Percentiles rank a stretch among this genome's conserved stretches.
Conservation (phyloP, 2,113 vertebrate genomes). For the Setophaga kirtlandii region DNA sequence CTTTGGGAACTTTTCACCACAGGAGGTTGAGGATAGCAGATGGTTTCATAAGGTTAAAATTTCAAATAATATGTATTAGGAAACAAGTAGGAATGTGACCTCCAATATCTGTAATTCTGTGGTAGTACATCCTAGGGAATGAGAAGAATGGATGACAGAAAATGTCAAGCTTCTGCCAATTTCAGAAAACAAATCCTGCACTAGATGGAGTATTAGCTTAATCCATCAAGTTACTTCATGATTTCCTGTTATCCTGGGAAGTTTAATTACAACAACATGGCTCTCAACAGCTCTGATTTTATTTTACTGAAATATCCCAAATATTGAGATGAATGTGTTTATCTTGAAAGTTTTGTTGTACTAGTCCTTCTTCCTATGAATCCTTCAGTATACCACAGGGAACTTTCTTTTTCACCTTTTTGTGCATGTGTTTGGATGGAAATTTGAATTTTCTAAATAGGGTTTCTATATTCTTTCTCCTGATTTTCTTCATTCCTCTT, state of each 20-base stretch:
- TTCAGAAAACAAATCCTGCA: neutral
- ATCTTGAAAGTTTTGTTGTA: neutral
- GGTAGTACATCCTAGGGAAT: neutral
- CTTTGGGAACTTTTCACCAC: neutral
- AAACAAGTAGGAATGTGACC: neutral
- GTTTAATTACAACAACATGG: neutral
- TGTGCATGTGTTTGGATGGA: neutral
- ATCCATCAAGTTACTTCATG: neutral
- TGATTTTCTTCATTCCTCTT: neutral
- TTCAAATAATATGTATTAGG: neutral
- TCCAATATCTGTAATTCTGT: neutral
- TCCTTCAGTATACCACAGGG: neutral
- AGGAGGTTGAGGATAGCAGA: neutral
- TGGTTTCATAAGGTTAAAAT: neutral
- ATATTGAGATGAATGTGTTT: neutral
- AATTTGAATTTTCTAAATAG: neutral
- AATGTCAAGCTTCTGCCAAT: neutral
- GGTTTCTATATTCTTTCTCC: neutral
- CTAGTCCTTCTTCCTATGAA: neutral
- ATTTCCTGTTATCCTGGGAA: neutral
- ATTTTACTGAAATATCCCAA: neutral
- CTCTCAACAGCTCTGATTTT: neutral
- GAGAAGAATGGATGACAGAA: neutral
- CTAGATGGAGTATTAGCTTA: neutral
- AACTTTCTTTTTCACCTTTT: neutral